phyloP scores from a whole-genome alignment of 1,140 invertebrate species.

The Heliothis virescens region DNA sequence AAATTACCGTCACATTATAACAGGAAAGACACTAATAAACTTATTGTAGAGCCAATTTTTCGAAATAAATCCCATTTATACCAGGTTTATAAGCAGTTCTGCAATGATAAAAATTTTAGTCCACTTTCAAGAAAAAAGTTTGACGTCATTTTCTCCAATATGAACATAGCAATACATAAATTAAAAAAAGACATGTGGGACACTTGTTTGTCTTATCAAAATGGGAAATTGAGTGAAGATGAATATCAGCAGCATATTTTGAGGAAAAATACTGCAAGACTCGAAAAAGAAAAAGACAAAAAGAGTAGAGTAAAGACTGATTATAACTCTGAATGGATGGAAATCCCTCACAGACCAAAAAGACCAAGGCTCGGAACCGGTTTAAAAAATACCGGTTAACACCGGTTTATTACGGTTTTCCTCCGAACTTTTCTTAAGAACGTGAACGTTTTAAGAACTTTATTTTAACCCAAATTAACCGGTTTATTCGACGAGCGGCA shows the following conservation, averaged over 20 bases:
- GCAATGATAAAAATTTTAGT: neutral
- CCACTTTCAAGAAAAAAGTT: neutral
- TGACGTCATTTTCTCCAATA: neutral
- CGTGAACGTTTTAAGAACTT: no score
- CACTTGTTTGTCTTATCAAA: neutral
- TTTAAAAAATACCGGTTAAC: no score
- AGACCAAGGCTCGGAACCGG: no score
- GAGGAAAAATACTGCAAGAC: neutral
- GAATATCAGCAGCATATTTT: neutral
- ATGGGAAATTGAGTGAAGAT: neutral
- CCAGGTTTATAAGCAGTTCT: neutral
- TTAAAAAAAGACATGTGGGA: constrained; percentile 2
- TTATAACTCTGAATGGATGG: no score
- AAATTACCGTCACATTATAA: neutral
- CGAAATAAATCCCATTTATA: neutral
- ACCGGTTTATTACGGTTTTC: no score
- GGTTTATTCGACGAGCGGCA: no score
- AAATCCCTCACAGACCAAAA: no score
- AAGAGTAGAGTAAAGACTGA: neutral
- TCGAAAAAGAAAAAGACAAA: neutral
- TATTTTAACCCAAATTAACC: no score
- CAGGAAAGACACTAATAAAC: neutral
- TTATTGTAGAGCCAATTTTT: neutral
- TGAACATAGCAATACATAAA: neutral
- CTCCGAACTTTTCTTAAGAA: no score